Evolutionary conservation across 2,888 invertebrate species (phyloP), one percentile per base, ranked within the genome.

Genomic region (Andrena bicolor): DNA sequence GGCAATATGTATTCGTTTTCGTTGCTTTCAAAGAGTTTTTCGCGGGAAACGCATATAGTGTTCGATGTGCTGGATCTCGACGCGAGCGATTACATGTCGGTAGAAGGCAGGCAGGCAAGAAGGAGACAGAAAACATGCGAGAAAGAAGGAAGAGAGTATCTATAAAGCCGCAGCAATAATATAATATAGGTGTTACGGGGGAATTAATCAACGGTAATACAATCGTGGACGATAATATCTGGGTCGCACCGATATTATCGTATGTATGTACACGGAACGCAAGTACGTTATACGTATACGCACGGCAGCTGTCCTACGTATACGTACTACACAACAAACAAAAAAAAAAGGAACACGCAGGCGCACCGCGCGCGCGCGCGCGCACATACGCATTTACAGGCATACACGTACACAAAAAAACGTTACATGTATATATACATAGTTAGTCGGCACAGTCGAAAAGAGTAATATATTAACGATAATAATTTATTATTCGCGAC

Each of bases 121-220:
- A 41, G 61, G 26, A 51, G 35, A 77, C 32, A 30, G 56, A 16
- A 48, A 72, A 56, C 60, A 56, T 41, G 60, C 48, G 76, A 48
- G 76, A 74, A 30, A 56, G 56, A 58, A 72, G 68, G 35, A 48
- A 74, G 56, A 32, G 69, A 65, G 73, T 51, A 65, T 70, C 88
- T 82, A 90, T 89, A 80, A 94, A 94, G 94, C 94, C 94, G 94
- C 94, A 95, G 95, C 95, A 95, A 95, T 95, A 95, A 93, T 89
- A 90, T 91, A 89, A 89, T 84, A 83, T 91, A 91, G 90, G 88
- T 91, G 90, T 92, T 92, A 92, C 86, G 88, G 83, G 85, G 89
- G 78, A 88, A 88, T 74, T 81, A 80, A 84, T 83, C 86, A 81
- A 84, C 69, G 64, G 81, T 86, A 84, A 86, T 83, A 78, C 74